Conservation (phyloP, 1,140 invertebrate genomes). For the Brachionus paranguensis region DNA sequence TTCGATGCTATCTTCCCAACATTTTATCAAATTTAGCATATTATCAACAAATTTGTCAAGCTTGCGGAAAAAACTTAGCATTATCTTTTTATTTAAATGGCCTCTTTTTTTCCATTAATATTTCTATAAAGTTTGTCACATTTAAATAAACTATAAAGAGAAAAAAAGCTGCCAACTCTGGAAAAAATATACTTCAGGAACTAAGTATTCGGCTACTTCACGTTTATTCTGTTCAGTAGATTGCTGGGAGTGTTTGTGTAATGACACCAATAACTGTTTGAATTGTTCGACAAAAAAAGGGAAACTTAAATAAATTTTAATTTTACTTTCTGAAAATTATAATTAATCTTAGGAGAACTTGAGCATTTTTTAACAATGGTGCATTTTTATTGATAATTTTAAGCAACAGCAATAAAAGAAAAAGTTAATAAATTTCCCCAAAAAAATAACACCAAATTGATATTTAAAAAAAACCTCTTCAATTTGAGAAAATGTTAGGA, state of each 20-base stretch:
- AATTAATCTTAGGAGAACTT: too few species aligned
- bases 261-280: not conserved
- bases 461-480: too few species aligned
- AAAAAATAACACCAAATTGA: too few species aligned
- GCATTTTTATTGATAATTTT: too few species aligned
- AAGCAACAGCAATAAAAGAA: too few species aligned
- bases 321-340: not conserved
- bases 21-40: not conserved
- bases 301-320: not conserved
- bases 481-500: too few species aligned
- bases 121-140: not conserved
- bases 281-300: slow-evolving; percentile 18
- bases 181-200: not conserved
- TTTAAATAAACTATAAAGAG: not conserved
- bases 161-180: not conserved
- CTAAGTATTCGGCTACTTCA: slow-evolving; percentile 24
- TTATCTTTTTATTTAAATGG: not conserved
- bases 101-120: too few species aligned
- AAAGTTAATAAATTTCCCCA: too few species aligned
- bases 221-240: not conserved
- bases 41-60: slow-evolving; percentile 8
- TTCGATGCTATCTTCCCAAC: not conserved
- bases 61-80: not conserved
- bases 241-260: not conserved
- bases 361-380: too few species aligned